Evolutionary conservation across 2,113 vertebrate species (phyloP).

Genomic region (Climacteris rufus): DNA sequence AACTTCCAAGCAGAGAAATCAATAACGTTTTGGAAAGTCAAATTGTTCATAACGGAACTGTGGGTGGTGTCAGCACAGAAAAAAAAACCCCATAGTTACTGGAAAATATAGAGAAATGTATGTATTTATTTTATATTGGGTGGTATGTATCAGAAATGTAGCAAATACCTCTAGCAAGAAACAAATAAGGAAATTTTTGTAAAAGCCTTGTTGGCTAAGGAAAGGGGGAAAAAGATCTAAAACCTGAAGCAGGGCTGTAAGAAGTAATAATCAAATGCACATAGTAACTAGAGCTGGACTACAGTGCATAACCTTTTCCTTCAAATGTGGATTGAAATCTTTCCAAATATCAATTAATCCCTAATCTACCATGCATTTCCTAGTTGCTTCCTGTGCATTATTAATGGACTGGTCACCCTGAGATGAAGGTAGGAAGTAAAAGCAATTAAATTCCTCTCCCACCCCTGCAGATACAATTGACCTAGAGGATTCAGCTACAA

Average conservation of each 20-base stretch:
- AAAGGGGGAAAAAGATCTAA: background rate
- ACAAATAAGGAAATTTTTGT: background rate
- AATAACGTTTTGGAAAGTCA: constrained; percentile 34
- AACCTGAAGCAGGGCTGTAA: background rate
- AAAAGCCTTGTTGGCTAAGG: background rate
- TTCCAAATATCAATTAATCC: constrained; percentile 75
- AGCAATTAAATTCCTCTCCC: constrained; percentile 67
- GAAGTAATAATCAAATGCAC: constrained; percentile 38
- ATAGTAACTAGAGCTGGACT: constrained; percentile 29
- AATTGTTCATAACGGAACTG: constrained; percentile 14
- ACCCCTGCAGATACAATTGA: constrained; percentile 67
- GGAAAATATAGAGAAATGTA: background rate
- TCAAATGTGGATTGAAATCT: constrained; percentile 68
- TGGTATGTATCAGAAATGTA: background rate
- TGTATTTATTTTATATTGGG: background rate
- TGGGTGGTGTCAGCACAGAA: background rate
- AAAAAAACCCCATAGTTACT: background rate
- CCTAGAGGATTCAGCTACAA: constrained; percentile 59
- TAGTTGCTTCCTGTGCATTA: constrained; percentile 68
- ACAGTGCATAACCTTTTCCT: constrained; percentile 46
- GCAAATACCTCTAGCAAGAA: background rate
- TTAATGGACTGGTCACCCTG: constrained; percentile 69
- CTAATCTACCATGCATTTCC: constrained; percentile 67
- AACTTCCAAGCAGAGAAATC: constrained; percentile 21
- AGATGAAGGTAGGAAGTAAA: constrained; percentile 69